phyloP scores from a whole-genome alignment of 1,140 invertebrate species.

The Dendrolimus kikuchii region DNA sequence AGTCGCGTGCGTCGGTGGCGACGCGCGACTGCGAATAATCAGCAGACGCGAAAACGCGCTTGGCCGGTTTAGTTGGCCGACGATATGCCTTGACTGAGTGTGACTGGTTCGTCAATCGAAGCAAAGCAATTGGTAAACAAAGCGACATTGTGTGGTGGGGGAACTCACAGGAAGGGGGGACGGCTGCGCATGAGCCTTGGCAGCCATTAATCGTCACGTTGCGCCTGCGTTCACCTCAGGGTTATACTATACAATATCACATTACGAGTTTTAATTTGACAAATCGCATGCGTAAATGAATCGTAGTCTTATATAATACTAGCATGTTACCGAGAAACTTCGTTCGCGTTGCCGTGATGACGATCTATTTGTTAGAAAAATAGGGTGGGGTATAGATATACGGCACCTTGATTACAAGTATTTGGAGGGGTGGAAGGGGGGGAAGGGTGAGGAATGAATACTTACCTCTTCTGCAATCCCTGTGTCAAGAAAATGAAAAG shows the following conservation, averaged over 20 bases:
- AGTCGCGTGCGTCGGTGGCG: slow-evolving; percentile 51
- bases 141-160: slow-evolving; percentile 56
- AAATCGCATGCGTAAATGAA: too few species aligned
- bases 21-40: slow-evolving; percentile 49
- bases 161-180: slow-evolving; percentile 32
- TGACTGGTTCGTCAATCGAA: slow-evolving; percentile 49
- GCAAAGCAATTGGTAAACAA: slow-evolving; percentile 68
- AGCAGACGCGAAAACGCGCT: slow-evolving; percentile 41
- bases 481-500: too few species aligned
- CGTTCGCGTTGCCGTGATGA: too few species aligned
- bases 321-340: too few species aligned
- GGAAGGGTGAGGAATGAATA: too few species aligned
- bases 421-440: too few species aligned
- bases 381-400: too few species aligned
- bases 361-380: too few species aligned
- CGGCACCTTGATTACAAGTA: too few species aligned
- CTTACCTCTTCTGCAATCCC: too few species aligned
- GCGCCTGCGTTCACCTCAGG: slow-evolving; percentile 38
- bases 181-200: slow-evolving; percentile 23
- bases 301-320: too few species aligned
- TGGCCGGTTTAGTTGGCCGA: slow-evolving; percentile 49
- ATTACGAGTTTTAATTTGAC: slow-evolving; percentile 2
- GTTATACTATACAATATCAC: slow-evolving; percentile 9
- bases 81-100: slow-evolving; percentile 27
- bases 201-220: slow-evolving; percentile 34